Conservation (phyloP, 1,140 invertebrate species). For the Ceratina australensis region DNA sequence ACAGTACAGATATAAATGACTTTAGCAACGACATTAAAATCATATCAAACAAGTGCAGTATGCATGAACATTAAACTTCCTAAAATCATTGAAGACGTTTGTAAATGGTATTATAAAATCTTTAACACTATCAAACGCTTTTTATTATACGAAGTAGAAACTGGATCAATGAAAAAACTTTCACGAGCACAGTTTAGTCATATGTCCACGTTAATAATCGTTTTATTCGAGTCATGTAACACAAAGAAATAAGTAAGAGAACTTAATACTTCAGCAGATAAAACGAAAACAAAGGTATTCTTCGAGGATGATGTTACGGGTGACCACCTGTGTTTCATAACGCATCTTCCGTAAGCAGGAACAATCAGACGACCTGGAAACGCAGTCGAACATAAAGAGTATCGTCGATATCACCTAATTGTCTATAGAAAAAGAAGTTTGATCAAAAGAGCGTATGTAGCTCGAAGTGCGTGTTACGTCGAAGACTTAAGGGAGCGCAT, state of each 20-base stretch:
- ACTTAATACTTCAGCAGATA: no score
- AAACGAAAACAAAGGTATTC: constrained; percentile 45
- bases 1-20: no score
- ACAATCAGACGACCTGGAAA: constrained; percentile 71
- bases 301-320: constrained; percentile 36
- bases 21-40: no score
- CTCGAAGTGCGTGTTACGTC: not conserved
- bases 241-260: no score
- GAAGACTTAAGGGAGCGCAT: constrained; percentile 18
- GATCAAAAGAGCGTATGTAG: not conserved
- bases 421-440: constrained; percentile 27
- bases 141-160: constrained; percentile 3
- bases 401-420: constrained; percentile 35
- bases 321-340: constrained; percentile 70
- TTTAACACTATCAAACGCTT: not conserved
- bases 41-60: no score
- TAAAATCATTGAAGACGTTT: no score
- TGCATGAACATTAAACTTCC: no score
- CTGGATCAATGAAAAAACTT: no score
- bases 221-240: no score
- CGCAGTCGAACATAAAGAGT: constrained; percentile 67
- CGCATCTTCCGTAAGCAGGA: constrained; percentile 63
- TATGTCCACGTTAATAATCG: no score
- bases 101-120: not conserved
- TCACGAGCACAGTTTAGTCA: no score